These are phyloP conservation scores for Myotis findleyi DNA, from an alignment of 2,797 vertebrate genomes.

Conservation along the genomic window DNA sequence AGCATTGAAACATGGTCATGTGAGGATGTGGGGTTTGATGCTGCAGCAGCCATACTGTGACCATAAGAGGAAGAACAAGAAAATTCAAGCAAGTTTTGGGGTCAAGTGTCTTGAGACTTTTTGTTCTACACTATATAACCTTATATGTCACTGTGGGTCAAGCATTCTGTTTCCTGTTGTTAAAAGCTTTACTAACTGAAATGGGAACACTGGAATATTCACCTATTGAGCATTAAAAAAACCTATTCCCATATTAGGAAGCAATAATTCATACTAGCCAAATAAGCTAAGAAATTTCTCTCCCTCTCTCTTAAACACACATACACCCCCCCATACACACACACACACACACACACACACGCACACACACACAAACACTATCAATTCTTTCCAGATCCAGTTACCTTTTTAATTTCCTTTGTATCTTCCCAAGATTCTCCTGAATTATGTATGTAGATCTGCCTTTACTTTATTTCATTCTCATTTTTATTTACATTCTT, in stretches of 20 bases:
- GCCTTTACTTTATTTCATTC: not conserved
- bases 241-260: not conserved
- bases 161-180: not conserved
- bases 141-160: not conserved
- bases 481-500: conserved; percentile 9
- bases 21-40: not conserved
- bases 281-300: not conserved
- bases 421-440: not conserved
- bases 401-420: not conserved
- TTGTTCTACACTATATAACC: not conserved
- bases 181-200: not conserved
- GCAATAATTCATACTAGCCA: not conserved
- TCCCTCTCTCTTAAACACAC: not conserved
- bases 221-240: not conserved
- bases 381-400: not conserved
- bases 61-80: not conserved
- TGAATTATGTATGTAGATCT: not conserved
- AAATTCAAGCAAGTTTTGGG: not conserved
- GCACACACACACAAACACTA: not conserved
- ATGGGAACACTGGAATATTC: not conserved
- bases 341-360: too few relatives aligned
- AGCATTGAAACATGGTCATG: not conserved
- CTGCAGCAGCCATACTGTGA: not conserved
- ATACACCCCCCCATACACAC: too few relatives aligned
- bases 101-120: not conserved